Base-by-base conservation (phyloP, 1,140 invertebrate genomes). In the Megalonaias nervosa region DNA sequence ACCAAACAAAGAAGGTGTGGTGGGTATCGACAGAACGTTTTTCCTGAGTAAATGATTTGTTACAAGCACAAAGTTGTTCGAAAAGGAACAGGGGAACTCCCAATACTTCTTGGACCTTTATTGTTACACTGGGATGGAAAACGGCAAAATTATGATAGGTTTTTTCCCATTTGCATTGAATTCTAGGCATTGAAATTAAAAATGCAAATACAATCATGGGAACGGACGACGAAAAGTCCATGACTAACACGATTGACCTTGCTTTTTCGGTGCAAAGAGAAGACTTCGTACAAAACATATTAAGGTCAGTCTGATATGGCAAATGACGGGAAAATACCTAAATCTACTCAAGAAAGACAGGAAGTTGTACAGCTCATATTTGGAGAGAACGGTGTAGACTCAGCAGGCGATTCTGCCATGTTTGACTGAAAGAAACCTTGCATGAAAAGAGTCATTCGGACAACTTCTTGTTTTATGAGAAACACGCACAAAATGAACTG, bases 71-170 rank as follows among this genome's bases (percentile, higher is more conserved):
- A 70, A 21, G 19, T 77, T 5, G 70, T 60, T 66, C 31, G 68
- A 6, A 71, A 80, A 68, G 70, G 70, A n/a, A 80, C 48, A 23
- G 48, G 23, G 71, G 38, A 9, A 57, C 13, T 38, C 17, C 66
- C 70, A 23, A 80, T 75, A 14, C 26, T 81, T 1, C 58, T 73
- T 66, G 73, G 78, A 12, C 78, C 78, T 5, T 19, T 76, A 48
- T 72, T 64, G 19, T 73, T 76, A 23, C 74, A 80, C 60, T 80
- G 79, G 74, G 74, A 80, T 55, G 79, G 74, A 21, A 55, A n/a
- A 61, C 38, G 48, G 6, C 38, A 67, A 19, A 72, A 61, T 1
- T 75, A 80, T 31, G 56, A 75, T 23, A 56, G 57, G 75, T 80
- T 38, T 80, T 80, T 57, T 67, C 69, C 4, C 79, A 73, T 21